Evolutionary conservation across 2,888 invertebrate species (phyloP).

Genomic region (Trissoscelio sp.): DNA sequence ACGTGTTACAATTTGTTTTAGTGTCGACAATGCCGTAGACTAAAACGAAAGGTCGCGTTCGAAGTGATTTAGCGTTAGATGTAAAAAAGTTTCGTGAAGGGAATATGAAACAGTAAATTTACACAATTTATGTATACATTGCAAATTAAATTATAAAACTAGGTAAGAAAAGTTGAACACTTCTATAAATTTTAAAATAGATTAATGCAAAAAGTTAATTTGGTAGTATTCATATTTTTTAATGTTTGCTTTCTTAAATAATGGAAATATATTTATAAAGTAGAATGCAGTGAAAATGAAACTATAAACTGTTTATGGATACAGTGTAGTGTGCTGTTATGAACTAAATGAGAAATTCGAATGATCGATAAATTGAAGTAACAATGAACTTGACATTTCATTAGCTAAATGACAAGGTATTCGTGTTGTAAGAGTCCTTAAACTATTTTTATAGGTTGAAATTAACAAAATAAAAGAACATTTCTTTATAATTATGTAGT

Average conservation of each 20-base stretch:
- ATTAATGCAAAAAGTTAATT: too few species aligned
- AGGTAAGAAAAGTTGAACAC: too few species aligned
- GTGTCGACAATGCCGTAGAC: constrained; percentile 10
- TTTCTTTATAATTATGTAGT: neutral
- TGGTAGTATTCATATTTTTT: neutral
- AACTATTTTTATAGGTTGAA: neutral
- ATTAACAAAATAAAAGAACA: neutral
- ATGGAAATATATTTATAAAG: neutral
- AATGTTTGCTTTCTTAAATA: neutral
- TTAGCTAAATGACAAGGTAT: constrained; percentile 23
- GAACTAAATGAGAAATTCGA: constrained; percentile 12
- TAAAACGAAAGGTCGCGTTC: constrained; percentile 9
- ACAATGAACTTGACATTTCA: constrained; percentile 31
- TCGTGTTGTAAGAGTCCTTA: neutral
- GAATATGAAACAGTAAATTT: neutral
- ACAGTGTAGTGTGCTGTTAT: neutral
- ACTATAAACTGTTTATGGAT: constrained; percentile 3
- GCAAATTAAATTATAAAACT: too few species aligned
- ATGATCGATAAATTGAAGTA: constrained; percentile 17
- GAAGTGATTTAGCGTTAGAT: neutral
- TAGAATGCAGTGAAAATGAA: neutral
- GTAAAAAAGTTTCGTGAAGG: neutral
- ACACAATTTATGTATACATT: neutral
- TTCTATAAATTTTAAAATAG: too few species aligned
- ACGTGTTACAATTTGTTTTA: constrained; percentile 27